Evolutionary conservation across 2,113 vertebrate species (phyloP), one percentile per base, ranked within the genome.

Genomic region (Malaclemys terrapin): DNA sequence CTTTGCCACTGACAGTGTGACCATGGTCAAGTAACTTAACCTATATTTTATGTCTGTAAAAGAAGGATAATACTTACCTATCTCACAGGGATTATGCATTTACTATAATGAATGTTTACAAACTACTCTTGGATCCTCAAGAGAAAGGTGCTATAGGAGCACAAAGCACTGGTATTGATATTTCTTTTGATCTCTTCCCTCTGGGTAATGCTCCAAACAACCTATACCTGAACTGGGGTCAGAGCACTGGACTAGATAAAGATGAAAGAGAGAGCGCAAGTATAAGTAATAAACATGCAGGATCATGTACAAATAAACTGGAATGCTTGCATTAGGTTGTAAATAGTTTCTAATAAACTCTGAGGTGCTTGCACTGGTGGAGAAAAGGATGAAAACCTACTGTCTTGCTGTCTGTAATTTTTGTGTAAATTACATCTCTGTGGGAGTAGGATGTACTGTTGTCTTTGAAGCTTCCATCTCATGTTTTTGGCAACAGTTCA

Each of bases 281-380:
- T 35, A 52, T 14, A 91, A 84, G 31, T 14, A 96, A 94, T 10
- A 86, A 94, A 69, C 25, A 89, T 80, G 6, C 25, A 96, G 49
- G 82, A n/a, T 92, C 42, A 27, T 80, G 10, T 85, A 90, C 47
- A n/a, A 94, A 87, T 50, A 88, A 96, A 90, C 83, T 25, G 54
- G 65, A 47, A 80, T 27, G 42, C 49, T 88, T 96, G 45, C 11
- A 75, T 38, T 20, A 52, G 1, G 1, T 85, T 88, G 80, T 85
- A 78, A 92, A 84, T 35, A 6, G 22, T 85, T 92, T 54, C 45
- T 92, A 5, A 45, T 45, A 94, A 2, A 94, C 38, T n/a, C 29
- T 80, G 42, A 59, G 59, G 13, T 7, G 1, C 3, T 91, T 95
- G 53, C 89, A 93, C 80, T 87, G 76, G 91, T 17, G 42, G 81